phyloP scores from a whole-genome alignment of 1,140 invertebrate species.

The Grapholita molesta region DNA sequence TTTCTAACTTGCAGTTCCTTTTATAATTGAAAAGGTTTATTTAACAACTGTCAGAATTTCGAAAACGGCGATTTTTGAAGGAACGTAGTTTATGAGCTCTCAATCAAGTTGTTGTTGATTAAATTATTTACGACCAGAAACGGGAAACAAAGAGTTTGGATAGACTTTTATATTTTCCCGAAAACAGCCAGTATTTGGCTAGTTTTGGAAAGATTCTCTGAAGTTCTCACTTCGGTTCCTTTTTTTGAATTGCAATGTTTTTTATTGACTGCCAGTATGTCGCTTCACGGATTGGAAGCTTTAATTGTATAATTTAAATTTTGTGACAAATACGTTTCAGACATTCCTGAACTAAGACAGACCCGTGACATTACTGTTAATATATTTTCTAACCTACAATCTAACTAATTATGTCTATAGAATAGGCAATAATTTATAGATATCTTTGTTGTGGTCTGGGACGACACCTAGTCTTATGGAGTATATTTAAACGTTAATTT shows the following conservation, averaged over 20 bases:
- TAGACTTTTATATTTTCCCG: no score
- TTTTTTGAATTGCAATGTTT: constrained; percentile 24
- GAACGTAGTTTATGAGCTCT: background rate
- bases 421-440: constrained; percentile 27
- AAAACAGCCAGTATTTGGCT: background rate
- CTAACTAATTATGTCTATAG: constrained; percentile 26
- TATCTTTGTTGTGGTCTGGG: constrained; percentile 33
- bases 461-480: constrained; percentile 40
- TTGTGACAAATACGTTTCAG: constrained; percentile 25
- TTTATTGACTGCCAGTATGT: constrained; percentile 34
- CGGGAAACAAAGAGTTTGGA: no score
- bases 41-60: background rate
- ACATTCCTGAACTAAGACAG: constrained; percentile 40
- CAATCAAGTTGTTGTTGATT: background rate
- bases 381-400: constrained; percentile 30
- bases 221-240: constrained; percentile 23
- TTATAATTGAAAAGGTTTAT: background rate
- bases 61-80: background rate
- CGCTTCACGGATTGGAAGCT: constrained; percentile 27
- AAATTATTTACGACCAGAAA: background rate
- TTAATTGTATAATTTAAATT: constrained; percentile 32
- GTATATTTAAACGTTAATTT: constrained; percentile 30
- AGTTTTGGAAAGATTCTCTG: background rate
- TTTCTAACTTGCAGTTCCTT: background rate
- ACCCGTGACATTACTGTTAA: constrained; percentile 13